These are phyloP conservation scores for Cyphomyrus discorhynchus DNA, from an alignment of 2,113 vertebrate species.

Conservation along the genomic window DNA sequence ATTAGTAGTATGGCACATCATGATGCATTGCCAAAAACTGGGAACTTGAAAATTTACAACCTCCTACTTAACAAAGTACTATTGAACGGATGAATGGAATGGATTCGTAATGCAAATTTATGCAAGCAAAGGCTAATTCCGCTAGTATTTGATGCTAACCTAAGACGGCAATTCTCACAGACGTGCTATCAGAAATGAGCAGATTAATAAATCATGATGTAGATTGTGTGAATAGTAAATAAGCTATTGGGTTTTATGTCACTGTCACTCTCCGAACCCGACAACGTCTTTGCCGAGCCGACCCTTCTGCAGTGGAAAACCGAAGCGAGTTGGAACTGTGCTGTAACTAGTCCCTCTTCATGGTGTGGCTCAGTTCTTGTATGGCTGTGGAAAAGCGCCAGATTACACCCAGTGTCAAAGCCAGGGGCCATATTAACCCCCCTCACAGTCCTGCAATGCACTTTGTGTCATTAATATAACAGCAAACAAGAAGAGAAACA, in stretches of 20 bases:
- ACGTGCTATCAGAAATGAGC: background rate
- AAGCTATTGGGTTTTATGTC: background rate
- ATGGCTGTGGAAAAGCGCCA: background rate
- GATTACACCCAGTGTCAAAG: background rate
- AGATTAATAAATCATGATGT: background rate
- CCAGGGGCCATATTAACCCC: background rate
- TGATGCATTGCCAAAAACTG: background rate
- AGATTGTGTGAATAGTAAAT: background rate
- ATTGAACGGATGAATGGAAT: background rate
- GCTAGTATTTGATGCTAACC: background rate
- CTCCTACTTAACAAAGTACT: background rate
- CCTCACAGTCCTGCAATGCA: constrained; percentile 22
- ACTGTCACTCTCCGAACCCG: background rate
- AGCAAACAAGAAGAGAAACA: constrained; percentile 21
- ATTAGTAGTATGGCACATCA: background rate
- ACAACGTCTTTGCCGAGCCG: background rate
- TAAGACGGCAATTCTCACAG: background rate
- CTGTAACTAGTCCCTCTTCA: background rate
- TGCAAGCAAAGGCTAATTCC: background rate
- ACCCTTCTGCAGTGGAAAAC: background rate
- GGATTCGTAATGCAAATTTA: background rate
- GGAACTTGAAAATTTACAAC: background rate
- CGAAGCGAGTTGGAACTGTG: background rate
- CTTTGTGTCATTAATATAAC: constrained; percentile 19
- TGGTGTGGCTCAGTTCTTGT: background rate